These are phyloP conservation scores for Myripristis jacobus DNA, from an alignment of 2,797 vertebrate genomes.

Conservation along the genomic window DNA sequence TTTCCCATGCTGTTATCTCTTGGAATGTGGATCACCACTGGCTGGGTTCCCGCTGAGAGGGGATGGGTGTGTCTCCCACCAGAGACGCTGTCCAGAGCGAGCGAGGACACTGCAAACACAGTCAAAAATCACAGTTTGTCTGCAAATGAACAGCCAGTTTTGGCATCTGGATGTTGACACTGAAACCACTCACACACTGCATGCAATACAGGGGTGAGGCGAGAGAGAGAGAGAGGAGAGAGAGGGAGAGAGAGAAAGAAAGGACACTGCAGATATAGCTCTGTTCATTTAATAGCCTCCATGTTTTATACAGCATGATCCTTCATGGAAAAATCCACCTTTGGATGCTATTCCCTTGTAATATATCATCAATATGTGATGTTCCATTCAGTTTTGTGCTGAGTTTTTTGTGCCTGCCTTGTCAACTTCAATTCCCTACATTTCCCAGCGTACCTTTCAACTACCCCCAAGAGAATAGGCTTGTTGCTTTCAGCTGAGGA, in stretches of 20 bases:
- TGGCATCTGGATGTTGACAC: constrained; percentile 40
- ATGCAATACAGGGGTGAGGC: constrained; percentile 24
- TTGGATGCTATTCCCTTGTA: background rate
- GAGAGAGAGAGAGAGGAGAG: background rate
- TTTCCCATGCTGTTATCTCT: constrained; percentile 75
- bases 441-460: background rate
- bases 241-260: background rate
- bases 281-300: constrained; percentile 7
- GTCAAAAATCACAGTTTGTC: constrained; percentile 60
- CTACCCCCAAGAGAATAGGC: too few relatives aligned
- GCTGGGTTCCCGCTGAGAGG: constrained; percentile 61
- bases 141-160: constrained; percentile 49
- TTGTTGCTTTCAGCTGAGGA: too few relatives aligned
- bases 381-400: too few relatives aligned
- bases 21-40: constrained; percentile 71
- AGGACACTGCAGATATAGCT: background rate
- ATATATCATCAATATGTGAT: background rate
- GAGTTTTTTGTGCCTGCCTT: too few relatives aligned
- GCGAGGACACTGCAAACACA: constrained; percentile 33
- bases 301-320: constrained; percentile 2
- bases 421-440: too few relatives aligned
- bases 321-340: background rate
- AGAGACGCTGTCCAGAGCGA: constrained; percentile 58
- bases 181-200: constrained; percentile 6
- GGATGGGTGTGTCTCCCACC: constrained; percentile 61